phyloP scores from a whole-genome alignment of 2,113 vertebrate genomes.

The Pollachius pollachius region DNA sequence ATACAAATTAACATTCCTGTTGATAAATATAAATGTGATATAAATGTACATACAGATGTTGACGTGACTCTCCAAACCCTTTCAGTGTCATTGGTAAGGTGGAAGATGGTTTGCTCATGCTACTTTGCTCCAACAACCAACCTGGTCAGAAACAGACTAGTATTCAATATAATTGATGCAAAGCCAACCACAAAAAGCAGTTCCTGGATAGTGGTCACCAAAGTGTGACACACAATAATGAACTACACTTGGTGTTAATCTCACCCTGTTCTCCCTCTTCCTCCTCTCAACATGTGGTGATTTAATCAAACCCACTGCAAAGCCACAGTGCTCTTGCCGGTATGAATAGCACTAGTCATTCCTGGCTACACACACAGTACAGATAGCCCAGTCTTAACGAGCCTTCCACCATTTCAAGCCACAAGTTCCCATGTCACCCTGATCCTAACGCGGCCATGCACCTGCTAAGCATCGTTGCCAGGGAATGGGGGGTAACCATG shows the following conservation, averaged over 20 bases:
- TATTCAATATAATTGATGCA: neutral
- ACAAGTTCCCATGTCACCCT: conserved; percentile 70
- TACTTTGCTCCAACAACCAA: neutral
- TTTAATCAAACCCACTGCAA: conserved; percentile 37
- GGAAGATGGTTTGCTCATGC: neutral
- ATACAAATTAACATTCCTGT: no score
- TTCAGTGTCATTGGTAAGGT: neutral
- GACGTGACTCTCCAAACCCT: neutral
- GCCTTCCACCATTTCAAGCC: conserved; percentile 60
- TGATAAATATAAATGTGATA: no score
- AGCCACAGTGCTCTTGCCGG: conserved; percentile 7
- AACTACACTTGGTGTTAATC: conserved; percentile 19
- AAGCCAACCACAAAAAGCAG: neutral
- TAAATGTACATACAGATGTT: neutral
- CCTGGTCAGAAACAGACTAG: neutral
- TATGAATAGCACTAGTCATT: conserved; percentile 70
- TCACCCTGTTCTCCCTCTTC: conserved; percentile 8
- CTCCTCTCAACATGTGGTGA: conserved; percentile 32
- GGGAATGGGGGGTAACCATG: conserved; percentile 67
- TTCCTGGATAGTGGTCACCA: conserved; percentile 8
- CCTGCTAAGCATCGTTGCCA: conserved; percentile 71
- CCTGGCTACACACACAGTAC: conserved; percentile 61
- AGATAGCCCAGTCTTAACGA: conserved; percentile 70
- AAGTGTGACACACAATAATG: conserved; percentile 4
- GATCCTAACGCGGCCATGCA: conserved; percentile 67